These are phyloP conservation scores for Toxonevra muliebris DNA, from an alignment of 2,888 invertebrate species.

Conservation along the genomic window DNA sequence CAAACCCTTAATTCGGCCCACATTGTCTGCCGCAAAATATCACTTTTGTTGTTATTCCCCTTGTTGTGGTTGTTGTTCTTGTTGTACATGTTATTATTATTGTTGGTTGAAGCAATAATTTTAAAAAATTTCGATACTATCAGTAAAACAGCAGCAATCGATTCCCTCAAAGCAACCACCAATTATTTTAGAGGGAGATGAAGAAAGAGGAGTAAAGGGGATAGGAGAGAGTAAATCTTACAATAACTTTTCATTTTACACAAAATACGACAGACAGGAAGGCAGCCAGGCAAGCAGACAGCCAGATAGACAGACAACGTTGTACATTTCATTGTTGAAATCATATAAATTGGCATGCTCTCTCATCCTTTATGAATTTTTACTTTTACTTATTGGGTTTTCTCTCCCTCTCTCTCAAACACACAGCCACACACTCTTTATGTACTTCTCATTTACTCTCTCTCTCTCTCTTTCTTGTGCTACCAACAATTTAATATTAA, in stretches of 20 bases:
- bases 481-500: neutral
- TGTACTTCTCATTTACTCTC: neutral
- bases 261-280: too few relatives aligned
- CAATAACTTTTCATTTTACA: too few relatives aligned
- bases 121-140: constrained; percentile 33
- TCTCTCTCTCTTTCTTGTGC: neutral
- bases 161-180: too few relatives aligned
- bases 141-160: too few relatives aligned
- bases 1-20: neutral
- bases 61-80: constrained; percentile 13
- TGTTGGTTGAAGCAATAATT: constrained; percentile 25
- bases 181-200: too few relatives aligned
- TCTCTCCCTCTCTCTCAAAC: too few relatives aligned
- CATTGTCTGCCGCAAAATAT: constrained; percentile 16
- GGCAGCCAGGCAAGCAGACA: too few relatives aligned
- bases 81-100: neutral
- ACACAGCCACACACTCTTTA: too few relatives aligned
- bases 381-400: too few relatives aligned
- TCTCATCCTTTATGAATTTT: too few relatives aligned
- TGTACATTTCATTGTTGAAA: constrained; percentile 52
- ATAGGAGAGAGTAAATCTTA: too few relatives aligned
- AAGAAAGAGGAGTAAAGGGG: too few relatives aligned
- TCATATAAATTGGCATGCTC: constrained; percentile 46
- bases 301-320: neutral
- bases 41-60: constrained; percentile 22